Conservation (phyloP, 2,888 invertebrate species). For the Lochmaea capreae region DNA sequence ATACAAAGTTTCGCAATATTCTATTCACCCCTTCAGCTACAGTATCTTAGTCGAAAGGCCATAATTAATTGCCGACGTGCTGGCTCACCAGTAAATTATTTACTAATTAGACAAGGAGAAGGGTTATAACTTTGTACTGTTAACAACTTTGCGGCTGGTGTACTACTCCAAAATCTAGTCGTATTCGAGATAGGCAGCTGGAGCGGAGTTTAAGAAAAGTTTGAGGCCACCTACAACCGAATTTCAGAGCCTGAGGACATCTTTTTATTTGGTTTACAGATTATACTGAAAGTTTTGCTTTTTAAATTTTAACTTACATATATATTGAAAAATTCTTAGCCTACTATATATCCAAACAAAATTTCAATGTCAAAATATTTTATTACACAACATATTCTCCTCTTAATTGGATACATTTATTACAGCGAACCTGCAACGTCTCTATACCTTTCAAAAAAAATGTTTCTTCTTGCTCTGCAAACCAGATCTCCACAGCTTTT, state of each 20-base stretch:
- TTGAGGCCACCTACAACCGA: background rate
- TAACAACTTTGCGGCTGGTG: constrained; percentile 60
- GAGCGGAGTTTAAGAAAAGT: background rate
- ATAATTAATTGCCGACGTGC: constrained; percentile 66
- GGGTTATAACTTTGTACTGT: constrained; percentile 62
- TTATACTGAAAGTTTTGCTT: no score
- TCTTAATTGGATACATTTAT: no score
- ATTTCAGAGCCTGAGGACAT: background rate
- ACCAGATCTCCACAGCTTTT: no score
- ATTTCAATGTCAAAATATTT: no score
- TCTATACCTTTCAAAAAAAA: no score
- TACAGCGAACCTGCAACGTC: no score
- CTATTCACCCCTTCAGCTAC: constrained; percentile 52
- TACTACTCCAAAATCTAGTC: constrained; percentile 43
- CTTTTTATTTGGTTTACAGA: no score
- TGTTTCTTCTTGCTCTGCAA: no score
- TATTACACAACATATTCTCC: no score
- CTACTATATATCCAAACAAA: no score
- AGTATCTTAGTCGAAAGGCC: constrained; percentile 45
- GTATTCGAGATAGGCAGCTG: constrained; percentile 10
- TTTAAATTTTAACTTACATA: no score
- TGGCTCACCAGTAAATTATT: constrained; percentile 68
- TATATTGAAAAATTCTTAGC: no score
- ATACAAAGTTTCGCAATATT: constrained; percentile 47
- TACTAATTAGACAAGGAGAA: constrained; percentile 67